A percentile compares a stretch with the other conserved stretches of the same genome.
These are phyloP conservation scores for Litoditis marina DNA, from an alignment of 2,888 invertebrate genomes.

Conservation along the genomic window DNA sequence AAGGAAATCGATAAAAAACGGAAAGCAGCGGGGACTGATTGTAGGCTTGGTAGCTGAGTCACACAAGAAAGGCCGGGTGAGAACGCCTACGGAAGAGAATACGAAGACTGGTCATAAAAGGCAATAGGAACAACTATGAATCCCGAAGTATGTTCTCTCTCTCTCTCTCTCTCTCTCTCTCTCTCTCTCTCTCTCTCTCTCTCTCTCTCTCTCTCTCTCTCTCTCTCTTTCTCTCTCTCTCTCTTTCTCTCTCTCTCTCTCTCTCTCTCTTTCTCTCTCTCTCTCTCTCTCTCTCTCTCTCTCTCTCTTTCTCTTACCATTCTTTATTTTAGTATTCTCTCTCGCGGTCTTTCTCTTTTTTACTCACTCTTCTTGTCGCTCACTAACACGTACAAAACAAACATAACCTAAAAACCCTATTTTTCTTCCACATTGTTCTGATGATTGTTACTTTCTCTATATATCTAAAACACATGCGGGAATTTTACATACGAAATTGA, in stretches of 20 bases:
- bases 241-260: not conserved
- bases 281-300: slow-evolving; percentile 2
- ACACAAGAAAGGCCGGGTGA: no score
- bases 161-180: not conserved
- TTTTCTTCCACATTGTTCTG: not conserved
- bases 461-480: no score
- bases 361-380: not conserved
- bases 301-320: not conserved
- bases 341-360: not conserved
- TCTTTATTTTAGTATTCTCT: no score
- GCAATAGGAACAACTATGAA: not conserved
- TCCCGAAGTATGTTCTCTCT: not conserved
- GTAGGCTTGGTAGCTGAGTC: no score
- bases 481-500: no score
- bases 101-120: no score
- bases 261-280: slow-evolving; percentile 2
- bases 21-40: no score
- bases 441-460: no score
- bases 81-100: no score
- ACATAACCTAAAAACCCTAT: not conserved
- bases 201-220: not conserved
- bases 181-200: slow-evolving; percentile 1
- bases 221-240: not conserved
- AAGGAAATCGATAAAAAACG: no score
- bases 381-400: not conserved